Evolutionary conservation across 2,888 invertebrate genomes (phyloP).

Genomic region (Drosophila formosana): DNA sequence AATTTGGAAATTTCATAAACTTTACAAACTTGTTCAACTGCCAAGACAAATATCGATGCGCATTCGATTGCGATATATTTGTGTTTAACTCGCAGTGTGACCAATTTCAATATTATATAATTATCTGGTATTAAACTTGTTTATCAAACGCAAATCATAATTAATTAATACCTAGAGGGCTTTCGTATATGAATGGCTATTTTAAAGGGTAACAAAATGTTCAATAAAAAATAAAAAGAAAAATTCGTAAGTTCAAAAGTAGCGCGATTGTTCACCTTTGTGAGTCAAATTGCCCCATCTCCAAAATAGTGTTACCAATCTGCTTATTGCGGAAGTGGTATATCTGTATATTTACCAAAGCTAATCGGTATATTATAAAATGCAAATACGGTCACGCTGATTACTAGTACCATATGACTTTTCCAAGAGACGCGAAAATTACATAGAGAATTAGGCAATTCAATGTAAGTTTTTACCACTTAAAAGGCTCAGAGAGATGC

Average conservation of each 20-base stretch:
- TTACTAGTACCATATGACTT: constrained; percentile 71
- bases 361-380: neutral
- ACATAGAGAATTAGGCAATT: constrained; percentile 56
- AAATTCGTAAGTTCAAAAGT: too few relatives aligned
- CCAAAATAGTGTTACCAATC: neutral
- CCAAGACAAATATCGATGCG: neutral
- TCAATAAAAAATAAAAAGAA: too few relatives aligned
- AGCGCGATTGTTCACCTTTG: too few relatives aligned
- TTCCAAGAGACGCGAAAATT: constrained; percentile 69
- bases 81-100: neutral
- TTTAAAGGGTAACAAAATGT: too few relatives aligned
- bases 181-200: too few relatives aligned
- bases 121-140: too few relatives aligned
- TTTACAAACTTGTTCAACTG: neutral
- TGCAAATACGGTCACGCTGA: constrained; percentile 11
- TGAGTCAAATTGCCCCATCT: neutral
- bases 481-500: constrained; percentile 4
- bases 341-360: neutral
- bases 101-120: neutral
- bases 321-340: neutral
- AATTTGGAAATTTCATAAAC: neutral
- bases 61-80: neutral
- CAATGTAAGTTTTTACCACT: constrained; percentile 59
- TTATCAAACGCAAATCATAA: neutral
- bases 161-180: neutral